Base-by-base conservation (phyloP, 1,140 invertebrate species). In the Chironomus striatipennis region DNA sequence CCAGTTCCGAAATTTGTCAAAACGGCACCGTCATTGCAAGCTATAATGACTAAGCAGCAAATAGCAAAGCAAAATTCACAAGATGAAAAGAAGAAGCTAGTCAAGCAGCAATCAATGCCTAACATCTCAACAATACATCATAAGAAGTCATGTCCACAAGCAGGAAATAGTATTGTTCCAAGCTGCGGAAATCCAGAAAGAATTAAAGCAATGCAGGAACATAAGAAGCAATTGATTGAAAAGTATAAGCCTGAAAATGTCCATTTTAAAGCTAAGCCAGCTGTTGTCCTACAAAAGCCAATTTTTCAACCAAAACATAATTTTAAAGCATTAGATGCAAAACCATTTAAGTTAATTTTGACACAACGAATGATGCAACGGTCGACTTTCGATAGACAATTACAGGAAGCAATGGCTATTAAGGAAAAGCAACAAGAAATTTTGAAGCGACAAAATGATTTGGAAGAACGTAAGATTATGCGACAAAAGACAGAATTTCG, bases 401-500 rank as follows among this genome's bases (percentile, higher is more conserved):
- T 70, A 18, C 65, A 70, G 9, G 65, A 70, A 12, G 18, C n/a
- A 10, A 4, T 18, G 7, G 17, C 65, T 4, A 20, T 70, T 18
- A 15, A 17, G n/a, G 20, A 70, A 21, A 17, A 18, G 7, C 65
- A 70, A 10, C 9, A 70, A 20, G 65, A 70, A 20, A 70, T 70
- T 70, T 10, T 18, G 20, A 17, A 21, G 17, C 17, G 65, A 18
- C 65, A 70, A 20, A 6, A 70, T 10, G 65, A 70, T 21, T 20
- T 70, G 1, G 65, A 70, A 17, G 65, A 70, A 12, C 65, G 65
- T 10, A 70, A 70, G 18, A 20, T 70, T 1, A 17, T 70, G n/a
- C 17, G 65, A 18, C 65, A 70, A 70, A 70, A 70, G n/a, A 17
- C n/a, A 5, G 65, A 70, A 70, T 70, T 70, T 21, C 5, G 65